Base-by-base conservation (phyloP, 2,888 invertebrate genomes). In the Acanthosepion lycidas region DNA sequence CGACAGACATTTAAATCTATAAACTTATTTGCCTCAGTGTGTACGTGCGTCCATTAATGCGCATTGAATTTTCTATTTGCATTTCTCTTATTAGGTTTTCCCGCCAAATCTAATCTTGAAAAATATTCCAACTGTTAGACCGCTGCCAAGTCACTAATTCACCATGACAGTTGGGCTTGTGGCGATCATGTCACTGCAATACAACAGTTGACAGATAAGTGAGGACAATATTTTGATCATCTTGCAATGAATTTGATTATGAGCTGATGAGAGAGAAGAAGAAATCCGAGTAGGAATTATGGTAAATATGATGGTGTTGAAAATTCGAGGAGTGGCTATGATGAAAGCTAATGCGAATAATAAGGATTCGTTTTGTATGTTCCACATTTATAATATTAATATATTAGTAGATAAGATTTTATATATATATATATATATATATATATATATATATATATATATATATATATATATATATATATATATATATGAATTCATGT, bases 181-280 rank as follows among this genome's bases (percentile, higher is more conserved):
- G 78, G 78, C 78, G 20, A 78, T 78, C 78, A 18, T 78, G 78
- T 33, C 78, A 78, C 78, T 78, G 15, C n/a, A 5, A 59, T 59
- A 78, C n/a, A n/a, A n/a, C n/a, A 78, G 78, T 78, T 78, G 78
- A 78, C 78, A 33, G 78, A 78, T 33, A 78, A 78, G 78, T 15
- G 78, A 78, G n/a, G 78, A 33, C 78, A 33, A 78, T 78, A 78
- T 78, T 78, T n/a, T 78, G n/a, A 78, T n/a, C 78, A 78, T 78
- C 78, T 78, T 78, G n/a, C 78, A 78, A 12, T 33, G 15, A 78
- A 78, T 78, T 78, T 78, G 78, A 78, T 78, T 78, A 78, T n/a
- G 78, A 78, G 15, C 33, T 78, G n/a, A 78, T 33, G 9, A n/a
- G 15, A 9, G 15, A n/a, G 15, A 12, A 78, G n/a, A 78, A 18